Percentiles rank a stretch among this genome's conserved stretches.
Evolutionary conservation across 2,797 vertebrate genomes (phyloP).

Genomic region (Heteromormyrus szaboi): DNA sequence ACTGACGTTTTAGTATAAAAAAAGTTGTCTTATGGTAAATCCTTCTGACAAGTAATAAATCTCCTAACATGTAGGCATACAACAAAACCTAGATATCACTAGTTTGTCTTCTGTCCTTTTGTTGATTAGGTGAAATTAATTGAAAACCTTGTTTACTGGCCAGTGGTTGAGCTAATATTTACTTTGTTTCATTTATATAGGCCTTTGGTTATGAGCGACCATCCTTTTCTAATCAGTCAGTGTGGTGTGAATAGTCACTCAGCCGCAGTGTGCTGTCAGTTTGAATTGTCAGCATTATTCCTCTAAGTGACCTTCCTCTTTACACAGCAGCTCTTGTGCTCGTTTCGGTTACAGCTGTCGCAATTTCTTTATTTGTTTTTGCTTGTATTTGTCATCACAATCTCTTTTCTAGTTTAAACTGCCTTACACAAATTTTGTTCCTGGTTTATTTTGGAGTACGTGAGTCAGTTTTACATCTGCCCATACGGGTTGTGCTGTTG

Average conservation of each 20-base stretch:
- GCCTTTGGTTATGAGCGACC: not conserved
- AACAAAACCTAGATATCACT: not conserved
- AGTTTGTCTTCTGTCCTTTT: not conserved
- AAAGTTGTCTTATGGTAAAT: not conserved
- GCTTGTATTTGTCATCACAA: not conserved
- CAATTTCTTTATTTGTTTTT: not conserved
- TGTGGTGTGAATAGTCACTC: not conserved
- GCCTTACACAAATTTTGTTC: not conserved
- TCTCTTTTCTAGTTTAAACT: not conserved
- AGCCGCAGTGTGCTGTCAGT: not conserved
- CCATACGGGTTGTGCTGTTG: not conserved
- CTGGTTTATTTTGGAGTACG: not conserved
- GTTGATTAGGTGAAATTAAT: not conserved
- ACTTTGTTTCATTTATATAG: constrained; percentile 2
- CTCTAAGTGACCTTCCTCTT: not conserved
- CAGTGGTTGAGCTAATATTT: not conserved
- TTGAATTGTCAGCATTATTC: not conserved
- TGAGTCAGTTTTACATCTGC: not conserved
- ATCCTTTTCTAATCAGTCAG: not conserved
- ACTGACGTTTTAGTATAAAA: not conserved
- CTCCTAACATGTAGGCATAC: not conserved
- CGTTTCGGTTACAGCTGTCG: not conserved
- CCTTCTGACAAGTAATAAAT: not conserved
- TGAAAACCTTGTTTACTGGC: not conserved
- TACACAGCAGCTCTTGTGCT: not conserved